A percentile compares a stretch with the other conserved stretches of the same genome.
Conservation (phyloP, 2,113 vertebrate genomes). For the Rhadina sibilatrix region DNA sequence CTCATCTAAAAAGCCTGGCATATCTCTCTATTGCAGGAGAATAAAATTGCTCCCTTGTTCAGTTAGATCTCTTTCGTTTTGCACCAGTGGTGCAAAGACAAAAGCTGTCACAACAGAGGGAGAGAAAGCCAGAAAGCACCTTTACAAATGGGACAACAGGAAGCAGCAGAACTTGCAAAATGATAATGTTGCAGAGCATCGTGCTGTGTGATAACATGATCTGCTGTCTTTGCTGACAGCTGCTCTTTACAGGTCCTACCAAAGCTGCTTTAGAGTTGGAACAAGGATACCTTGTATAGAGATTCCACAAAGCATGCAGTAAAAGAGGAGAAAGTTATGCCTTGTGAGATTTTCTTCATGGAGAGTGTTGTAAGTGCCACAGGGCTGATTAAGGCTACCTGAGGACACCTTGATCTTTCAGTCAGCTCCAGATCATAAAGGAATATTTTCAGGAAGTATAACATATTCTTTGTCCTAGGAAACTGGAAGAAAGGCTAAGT, state of each 20-base stretch:
- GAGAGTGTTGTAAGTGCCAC: not conserved
- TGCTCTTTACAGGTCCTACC: conserved; percentile 10
- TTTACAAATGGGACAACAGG: conserved; percentile 18
- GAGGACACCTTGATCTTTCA: not conserved
- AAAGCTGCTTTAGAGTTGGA: not conserved
- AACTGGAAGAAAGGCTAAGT: not conserved
- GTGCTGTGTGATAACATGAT: not conserved
- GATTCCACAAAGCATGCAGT: not conserved
- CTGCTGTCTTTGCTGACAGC: not conserved
- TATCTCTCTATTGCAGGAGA: conserved; percentile 52
- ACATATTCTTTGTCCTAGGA: not conserved
- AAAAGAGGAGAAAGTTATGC: not conserved
- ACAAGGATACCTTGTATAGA: not conserved
- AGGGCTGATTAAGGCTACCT: not conserved
- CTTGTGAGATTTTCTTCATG: not conserved
- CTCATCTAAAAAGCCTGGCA: conserved; percentile 36
- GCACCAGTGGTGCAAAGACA: conserved; percentile 40
- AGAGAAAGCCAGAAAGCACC: conserved; percentile 11
- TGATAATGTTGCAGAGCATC: not conserved
- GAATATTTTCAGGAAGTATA: not conserved
- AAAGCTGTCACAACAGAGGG: conserved; percentile 35
- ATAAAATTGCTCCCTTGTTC: conserved; percentile 5
- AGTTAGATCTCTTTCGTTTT: conserved; percentile 39
- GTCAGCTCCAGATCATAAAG: not conserved
- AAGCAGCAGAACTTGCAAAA: not conserved